Evolutionary conservation across 1,140 invertebrate genomes (phyloP).

Genomic region (Drosophila pectinifera): DNA sequence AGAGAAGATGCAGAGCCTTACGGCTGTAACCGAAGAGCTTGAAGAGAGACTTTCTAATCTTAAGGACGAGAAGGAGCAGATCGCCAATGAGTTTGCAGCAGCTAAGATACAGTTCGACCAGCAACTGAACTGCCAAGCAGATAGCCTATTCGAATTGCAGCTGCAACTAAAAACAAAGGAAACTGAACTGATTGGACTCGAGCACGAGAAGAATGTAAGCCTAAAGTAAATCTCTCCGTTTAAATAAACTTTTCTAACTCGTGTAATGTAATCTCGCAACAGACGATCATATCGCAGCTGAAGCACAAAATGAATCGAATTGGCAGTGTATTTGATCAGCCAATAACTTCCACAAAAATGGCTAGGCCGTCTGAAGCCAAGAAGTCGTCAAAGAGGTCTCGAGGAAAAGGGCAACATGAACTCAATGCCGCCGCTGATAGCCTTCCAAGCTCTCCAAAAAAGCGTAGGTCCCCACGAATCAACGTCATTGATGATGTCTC

Average conservation of each 20-base stretch:
- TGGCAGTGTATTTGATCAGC: neutral
- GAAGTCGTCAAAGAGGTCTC: neutral
- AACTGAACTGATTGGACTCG: neutral
- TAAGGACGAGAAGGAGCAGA: neutral
- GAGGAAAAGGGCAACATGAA: too few relatives aligned
- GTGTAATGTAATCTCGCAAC: neutral
- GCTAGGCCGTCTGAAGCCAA: too few relatives aligned
- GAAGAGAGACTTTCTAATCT: neutral
- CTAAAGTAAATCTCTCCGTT: neutral
- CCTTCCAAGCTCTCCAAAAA: too few relatives aligned
- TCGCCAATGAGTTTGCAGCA: neutral
- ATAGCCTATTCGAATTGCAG: neutral
- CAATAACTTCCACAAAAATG: neutral
- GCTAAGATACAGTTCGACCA: too few relatives aligned
- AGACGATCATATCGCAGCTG: neutral
- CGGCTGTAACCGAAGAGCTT: too few relatives aligned
- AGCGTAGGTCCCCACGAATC: accelerated
- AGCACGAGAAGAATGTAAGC: slow-evolving; percentile 7
- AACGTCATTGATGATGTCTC: neutral
- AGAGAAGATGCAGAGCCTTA: neutral
- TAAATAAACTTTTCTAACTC: neutral
- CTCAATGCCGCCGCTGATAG: too few relatives aligned
- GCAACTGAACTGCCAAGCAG: neutral
- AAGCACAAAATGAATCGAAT: neutral
- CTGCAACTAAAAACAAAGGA: neutral